Evolutionary conservation across 2,888 invertebrate genomes (phyloP), one percentile per base, ranked within the genome.

Genomic region (Lasioglossum zephyrum): DNA sequence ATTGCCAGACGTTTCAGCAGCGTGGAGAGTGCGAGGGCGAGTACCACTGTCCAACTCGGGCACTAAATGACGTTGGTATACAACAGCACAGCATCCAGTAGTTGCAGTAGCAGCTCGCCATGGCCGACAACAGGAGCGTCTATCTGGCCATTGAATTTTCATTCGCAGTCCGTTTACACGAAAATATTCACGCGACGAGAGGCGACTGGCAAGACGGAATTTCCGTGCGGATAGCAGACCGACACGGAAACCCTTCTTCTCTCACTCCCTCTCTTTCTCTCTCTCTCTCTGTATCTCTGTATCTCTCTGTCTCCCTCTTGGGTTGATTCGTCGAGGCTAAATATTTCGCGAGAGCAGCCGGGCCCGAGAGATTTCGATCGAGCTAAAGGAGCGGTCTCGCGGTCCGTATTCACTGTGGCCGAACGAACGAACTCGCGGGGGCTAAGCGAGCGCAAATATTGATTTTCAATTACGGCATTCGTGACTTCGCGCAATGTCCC

Each of bases 391-490:
- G 79, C 70, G 75, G 63, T 63, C 53, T 72, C 84, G 53, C 78
- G 84, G 73, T 73, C 82, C 72, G 79, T 60, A 79, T 73, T 66
- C 66, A 36, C 31, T 36, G 36, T n/a, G 60, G 60, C 83, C 81
- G 53, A 81, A 76, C 79, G 87, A 44, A 31, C 53, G 81, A 77
- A 86, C 86, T 88, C 87, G 87, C 74, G 90, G 91, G 22, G 84
- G 87, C 91, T 88, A 91, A 92, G 89, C 90, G 80, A 91, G 92
- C 88, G 91, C 91, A 91, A 92, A 93, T 94, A 94, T 94, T 94
- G 94, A 94, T 94, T 94, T 94, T 94, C 94, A 94, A 94, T 94
- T 94, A 94, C 92, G 90, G 88, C 87, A 94, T 94, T 94, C 94
- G 94, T 94, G 94, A 94, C 94, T 94, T 93, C 91, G 93, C 92